These are phyloP conservation scores for Halictus rubicundus DNA, from an alignment of 1,140 invertebrate genomes.

Conservation along the genomic window DNA sequence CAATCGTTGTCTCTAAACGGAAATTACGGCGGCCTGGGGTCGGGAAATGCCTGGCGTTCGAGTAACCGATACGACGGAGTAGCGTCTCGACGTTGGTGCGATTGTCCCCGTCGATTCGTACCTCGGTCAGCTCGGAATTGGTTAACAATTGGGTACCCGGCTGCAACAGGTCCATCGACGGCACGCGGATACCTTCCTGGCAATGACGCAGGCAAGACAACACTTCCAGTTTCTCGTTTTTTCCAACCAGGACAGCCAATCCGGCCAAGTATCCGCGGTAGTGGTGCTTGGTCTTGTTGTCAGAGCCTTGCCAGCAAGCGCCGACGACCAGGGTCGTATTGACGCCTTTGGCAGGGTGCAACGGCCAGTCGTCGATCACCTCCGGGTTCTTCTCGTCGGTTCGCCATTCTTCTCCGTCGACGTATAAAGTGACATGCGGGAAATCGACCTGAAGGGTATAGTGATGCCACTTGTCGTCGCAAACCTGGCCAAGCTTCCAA, in stretches of 20 bases:
- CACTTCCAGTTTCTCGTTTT: slow-evolving; percentile 90
- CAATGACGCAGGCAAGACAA: slow-evolving; percentile 92
- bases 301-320: slow-evolving; percentile 98
- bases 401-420: slow-evolving; percentile 93
- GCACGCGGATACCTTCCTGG: slow-evolving; percentile 90
- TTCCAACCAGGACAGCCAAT: slow-evolving; percentile 89
- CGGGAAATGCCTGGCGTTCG: slow-evolving; percentile 93
- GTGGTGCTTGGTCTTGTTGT: slow-evolving; percentile 93
- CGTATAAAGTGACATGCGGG: slow-evolving; percentile 92
- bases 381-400: slow-evolving; percentile 93
- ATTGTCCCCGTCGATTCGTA: slow-evolving; percentile 94
- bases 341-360: slow-evolving; percentile 95
- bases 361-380: slow-evolving; percentile 99
- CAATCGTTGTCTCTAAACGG: slow-evolving; percentile 89
- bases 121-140: slow-evolving; percentile 91
- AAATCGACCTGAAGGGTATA: slow-evolving; percentile 96
- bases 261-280: slow-evolving; percentile 94
- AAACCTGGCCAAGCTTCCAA: slow-evolving; percentile 95
- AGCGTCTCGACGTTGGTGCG: slow-evolving; percentile 93
- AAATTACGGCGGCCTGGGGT: slow-evolving; percentile 95
- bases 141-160: slow-evolving; percentile 88
- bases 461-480: slow-evolving; percentile 99
- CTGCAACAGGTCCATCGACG: slow-evolving; percentile 88
- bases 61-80: slow-evolving; percentile 93
- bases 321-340: slow-evolving; percentile 97